These are phyloP conservation scores for Bostrychus sinensis DNA, from an alignment of 2,113 vertebrate species.

Conservation along the genomic window DNA sequence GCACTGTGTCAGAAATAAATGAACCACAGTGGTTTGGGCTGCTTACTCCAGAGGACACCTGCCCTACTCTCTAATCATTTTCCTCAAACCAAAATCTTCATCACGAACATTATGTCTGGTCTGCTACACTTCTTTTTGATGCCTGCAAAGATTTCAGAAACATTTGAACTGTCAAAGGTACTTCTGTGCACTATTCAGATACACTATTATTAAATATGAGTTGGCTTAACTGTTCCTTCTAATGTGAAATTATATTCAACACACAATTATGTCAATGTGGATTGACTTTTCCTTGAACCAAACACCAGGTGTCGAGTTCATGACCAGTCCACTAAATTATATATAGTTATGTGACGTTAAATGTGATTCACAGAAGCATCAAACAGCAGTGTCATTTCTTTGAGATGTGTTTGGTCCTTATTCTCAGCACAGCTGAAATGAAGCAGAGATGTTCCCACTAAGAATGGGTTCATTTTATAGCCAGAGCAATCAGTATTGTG, in stretches of 20 bases:
- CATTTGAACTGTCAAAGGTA: not conserved
- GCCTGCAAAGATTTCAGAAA: not conserved
- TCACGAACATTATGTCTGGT: not conserved
- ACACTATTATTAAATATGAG: too few relatives aligned
- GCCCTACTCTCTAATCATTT: not conserved
- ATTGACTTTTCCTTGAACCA: not conserved
- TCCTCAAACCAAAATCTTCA: not conserved
- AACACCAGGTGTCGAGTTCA: not conserved
- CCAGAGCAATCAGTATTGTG: not conserved
- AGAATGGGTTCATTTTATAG: not conserved
- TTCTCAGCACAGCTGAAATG: constrained; percentile 5
- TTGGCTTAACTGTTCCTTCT: not conserved
- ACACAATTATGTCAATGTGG: not conserved
- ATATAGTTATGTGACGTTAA: not conserved
- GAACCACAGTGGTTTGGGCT: not conserved
- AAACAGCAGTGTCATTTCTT: not conserved
- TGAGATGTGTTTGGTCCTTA: not conserved
- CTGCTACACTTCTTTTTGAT: not conserved
- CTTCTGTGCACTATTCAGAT: not conserved
- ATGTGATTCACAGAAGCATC: too few relatives aligned
- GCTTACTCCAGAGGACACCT: not conserved
- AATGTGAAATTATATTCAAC: not conserved
- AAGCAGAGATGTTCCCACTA: not conserved
- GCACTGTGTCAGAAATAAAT: not conserved
- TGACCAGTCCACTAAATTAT: not conserved